A percentile compares a stretch with the other conserved stretches of the same genome.
phyloP scores from a whole-genome alignment of 1,140 invertebrate genomes.

The Andrena cerasifolii region DNA sequence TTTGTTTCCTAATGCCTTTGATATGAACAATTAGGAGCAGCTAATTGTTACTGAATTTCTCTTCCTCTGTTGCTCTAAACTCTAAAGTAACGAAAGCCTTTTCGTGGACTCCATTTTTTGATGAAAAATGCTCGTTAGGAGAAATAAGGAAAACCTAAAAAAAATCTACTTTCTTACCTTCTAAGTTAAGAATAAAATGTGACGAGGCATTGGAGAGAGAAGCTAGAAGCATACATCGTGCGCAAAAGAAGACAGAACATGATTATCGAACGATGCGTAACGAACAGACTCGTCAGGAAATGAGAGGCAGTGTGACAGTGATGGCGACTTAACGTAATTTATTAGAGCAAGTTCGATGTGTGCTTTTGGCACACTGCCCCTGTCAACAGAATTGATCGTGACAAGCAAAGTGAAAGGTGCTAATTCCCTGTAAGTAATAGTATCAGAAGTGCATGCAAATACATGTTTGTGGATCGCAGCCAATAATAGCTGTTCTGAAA shows the following conservation, averaged over 20 bases:
- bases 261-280: neutral
- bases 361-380: slow-evolving; percentile 28
- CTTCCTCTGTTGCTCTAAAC: no score
- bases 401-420: neutral
- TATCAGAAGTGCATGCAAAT: neutral
- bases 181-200: no score
- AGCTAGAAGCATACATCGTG: no score
- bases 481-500: neutral
- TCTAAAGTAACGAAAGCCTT: no score
- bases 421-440: neutral
- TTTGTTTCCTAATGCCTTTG: no score
- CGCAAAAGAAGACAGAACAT: no score
- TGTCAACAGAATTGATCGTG: slow-evolving; percentile 17
- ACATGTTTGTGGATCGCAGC: neutral
- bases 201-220: neutral
- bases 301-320: neutral
- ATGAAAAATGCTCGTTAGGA: no score
- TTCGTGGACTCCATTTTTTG: no score
- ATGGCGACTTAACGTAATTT: neutral
- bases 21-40: no score
- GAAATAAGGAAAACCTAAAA: no score
- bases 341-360: neutral
- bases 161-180: no score
- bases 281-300: neutral
- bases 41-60: no score